Base-by-base conservation (phyloP, 2,797 vertebrate species). In the Caiman crocodilus region DNA sequence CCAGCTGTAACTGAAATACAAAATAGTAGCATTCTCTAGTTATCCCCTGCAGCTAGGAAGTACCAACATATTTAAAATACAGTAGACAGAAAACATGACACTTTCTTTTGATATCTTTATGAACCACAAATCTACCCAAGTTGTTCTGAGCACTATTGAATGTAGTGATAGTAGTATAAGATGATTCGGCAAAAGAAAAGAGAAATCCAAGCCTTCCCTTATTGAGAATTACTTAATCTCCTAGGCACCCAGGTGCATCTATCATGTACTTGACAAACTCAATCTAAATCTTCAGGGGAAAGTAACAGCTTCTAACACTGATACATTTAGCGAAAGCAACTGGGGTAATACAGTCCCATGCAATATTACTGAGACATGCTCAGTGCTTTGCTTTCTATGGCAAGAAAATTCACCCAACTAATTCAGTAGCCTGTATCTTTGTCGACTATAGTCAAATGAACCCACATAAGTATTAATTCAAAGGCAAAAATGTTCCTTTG, bases 61-160 rank as follows among this genome's bases (percentile, higher is more conserved):
- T 42, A 30, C 30, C 30, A 32, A 32, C 30, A 18, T 32, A 56
- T 65, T 88, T 69, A 89, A 94, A 1, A 35, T 76, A 35, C 80
- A 84, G 61, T 42, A 42, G 3, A 59, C 69, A 60, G 58, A 77
- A 77, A 16, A 23, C 21, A 7, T 32, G 26, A 60, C 20, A 69
- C 4, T 64, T 90, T 92, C 61, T 30, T 85, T 9, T 80, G 0
- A 12, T 50, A 50, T 50, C 42, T 50, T 50, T 50, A 50, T 75
- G 80, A 67, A 79, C 91, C 88, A 83, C 87, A 64, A 57, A 59
- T 85, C 42, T 50, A 50, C 42, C 42, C 42, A 50, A 50, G 42
- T 50, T 50, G 42, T 50, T 50, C 42, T 50, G 42, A 0, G 0
- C 28, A 9, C 76, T 60, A 35, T 55, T 76, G 73, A 84, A 16